Conservation (phyloP, 2,888 invertebrate species). For the Thecophora atra region DNA sequence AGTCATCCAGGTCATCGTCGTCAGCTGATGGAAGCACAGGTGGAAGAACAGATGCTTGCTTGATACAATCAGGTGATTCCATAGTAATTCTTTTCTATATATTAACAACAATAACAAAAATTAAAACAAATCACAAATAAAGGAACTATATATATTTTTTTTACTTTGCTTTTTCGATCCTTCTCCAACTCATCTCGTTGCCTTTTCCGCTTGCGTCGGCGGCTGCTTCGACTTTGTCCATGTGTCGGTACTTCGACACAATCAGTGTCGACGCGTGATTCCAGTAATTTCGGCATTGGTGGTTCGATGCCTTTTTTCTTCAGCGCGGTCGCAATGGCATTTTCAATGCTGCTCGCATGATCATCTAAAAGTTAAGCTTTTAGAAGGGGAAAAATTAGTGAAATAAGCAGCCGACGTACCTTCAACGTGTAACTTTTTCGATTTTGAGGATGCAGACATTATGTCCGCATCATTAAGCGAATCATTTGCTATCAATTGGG, state of each 20-base stretch:
- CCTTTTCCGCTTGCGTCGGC: constrained; percentile 61
- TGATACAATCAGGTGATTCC: constrained; percentile 42
- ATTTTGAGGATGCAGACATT: constrained; percentile 52
- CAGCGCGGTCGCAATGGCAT: constrained; percentile 79
- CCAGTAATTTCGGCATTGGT: constrained; percentile 56
- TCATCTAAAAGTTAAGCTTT: constrained; percentile 69
- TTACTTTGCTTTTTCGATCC: constrained; percentile 54
- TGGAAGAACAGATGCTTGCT: neutral
- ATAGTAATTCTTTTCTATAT: constrained; percentile 45
- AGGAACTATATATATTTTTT: neutral
- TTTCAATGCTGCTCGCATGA: constrained; percentile 82
- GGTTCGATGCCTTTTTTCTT: constrained; percentile 73
- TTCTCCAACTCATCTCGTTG: constrained; percentile 60
- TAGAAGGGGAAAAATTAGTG: neutral
- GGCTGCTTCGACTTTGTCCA: constrained; percentile 56
- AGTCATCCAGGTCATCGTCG: constrained; percentile 73
- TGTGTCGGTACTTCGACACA: constrained; percentile 65
- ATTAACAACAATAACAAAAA: neutral
- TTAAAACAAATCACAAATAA: neutral
- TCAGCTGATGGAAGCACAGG: constrained; percentile 60
- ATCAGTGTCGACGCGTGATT: constrained; percentile 69
- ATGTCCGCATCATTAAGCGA: constrained; percentile 17
- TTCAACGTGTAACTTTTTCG: constrained; percentile 68
- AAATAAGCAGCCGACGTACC: constrained; percentile 55
- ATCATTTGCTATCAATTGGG: neutral